Evolutionary conservation across 92 coral and sea anemone species (phyloP), one percentile per base, ranked within the genome.

Genomic region (Heteractis magnifica): DNA sequence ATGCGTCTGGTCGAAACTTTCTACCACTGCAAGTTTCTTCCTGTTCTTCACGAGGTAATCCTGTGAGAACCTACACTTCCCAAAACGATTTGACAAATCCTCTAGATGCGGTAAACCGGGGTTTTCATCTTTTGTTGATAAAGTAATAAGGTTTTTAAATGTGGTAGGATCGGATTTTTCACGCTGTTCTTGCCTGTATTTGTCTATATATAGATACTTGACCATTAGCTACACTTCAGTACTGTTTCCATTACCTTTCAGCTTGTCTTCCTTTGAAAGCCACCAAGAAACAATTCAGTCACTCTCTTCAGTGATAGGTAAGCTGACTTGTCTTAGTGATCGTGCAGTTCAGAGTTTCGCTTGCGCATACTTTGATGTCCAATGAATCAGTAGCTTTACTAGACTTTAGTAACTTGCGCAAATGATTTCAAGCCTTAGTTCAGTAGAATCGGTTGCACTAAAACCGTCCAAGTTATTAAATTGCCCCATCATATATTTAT

Each of bases 141-240:
- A 52, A 21, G 15, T n/a, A 34, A 34, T 34, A 34, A 34, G 44
- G 44, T 34, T 34, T 34, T 34, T 34, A 34, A 34, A 12, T 18
- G 44, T 76, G 58, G 10, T 50, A 18, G 34, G 13, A 21, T 48
- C 4, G 49, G 49, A 1, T 5, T 18, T 76, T 76, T 20, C 75
- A 51, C 49, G 79, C 65, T 76, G 79, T 76, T 76, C 8, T 76
- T 49, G 79, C 60, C 19, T 52, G 10, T 52, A 51, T 74, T 15
- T 15, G 13, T 48, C 20, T 16, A 13, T 71, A 71, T n/a, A 71
- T n/a, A 71, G 48, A 26, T 26, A 71, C 49, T n/a, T n/a, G 44
- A 48, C 49, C 26, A 71, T 20, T 68, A 48, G 44, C 73, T 68
- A 23, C 78, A 44, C 51, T 12, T 2, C 6, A 44, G 52, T 49